Conservation (phyloP, 2,797 vertebrate species). For the Lacerta agilis region DNA sequence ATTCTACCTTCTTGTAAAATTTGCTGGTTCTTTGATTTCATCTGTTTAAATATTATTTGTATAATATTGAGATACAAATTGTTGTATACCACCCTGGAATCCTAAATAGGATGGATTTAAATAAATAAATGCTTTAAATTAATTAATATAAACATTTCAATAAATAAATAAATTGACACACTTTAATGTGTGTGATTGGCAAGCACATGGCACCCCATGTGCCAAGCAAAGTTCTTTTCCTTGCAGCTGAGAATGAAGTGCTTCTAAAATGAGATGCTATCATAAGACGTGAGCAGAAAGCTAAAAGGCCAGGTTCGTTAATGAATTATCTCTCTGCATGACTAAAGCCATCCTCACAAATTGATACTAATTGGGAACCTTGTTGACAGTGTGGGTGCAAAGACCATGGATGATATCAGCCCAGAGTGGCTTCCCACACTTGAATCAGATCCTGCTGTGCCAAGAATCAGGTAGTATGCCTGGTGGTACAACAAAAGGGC, state of each 20-base stretch:
- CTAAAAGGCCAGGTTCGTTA: neutral
- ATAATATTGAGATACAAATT: too few relatives aligned
- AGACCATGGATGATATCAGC: fast-evolving
- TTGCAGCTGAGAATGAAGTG: slow-evolving; percentile 1
- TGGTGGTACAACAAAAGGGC: neutral
- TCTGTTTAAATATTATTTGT: neutral
- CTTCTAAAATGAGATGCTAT: slow-evolving; percentile 26
- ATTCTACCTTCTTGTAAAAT: neutral
- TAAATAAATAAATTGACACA: neutral
- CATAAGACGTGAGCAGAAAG: slow-evolving; percentile 20
- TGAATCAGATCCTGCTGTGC: neutral
- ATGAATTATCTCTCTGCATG: neutral
- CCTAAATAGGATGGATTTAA: too few relatives aligned
- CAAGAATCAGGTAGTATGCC: neutral
- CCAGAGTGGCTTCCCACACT: neutral
- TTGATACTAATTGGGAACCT: neutral
- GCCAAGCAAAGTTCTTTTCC: neutral
- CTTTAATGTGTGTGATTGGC: neutral
- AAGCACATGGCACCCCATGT: neutral
- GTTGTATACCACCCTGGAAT: neutral
- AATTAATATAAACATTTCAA: too few relatives aligned
- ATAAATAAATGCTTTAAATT: too few relatives aligned
- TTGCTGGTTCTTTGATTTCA: neutral
- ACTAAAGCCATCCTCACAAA: neutral
- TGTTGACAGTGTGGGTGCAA: slow-evolving; percentile 1